Conservation (phyloP, 1,140 invertebrate genomes). For the Paraescarpia echinospica region DNA sequence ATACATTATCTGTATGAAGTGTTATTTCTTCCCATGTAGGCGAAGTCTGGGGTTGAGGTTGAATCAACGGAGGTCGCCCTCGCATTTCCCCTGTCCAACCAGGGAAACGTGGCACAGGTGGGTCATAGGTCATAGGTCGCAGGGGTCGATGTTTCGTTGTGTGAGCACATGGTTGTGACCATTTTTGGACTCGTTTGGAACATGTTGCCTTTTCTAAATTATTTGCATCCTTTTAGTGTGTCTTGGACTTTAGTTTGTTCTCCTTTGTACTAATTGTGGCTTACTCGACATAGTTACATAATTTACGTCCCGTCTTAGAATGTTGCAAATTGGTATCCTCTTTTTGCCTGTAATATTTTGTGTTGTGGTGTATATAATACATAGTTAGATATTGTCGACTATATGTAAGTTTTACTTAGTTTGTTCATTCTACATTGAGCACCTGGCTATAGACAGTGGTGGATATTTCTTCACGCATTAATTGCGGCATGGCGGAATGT, state of each 20-base stretch:
- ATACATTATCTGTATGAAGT: neutral
- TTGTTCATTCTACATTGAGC: no score
- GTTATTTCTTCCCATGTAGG: constrained; percentile 32
- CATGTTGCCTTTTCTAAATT: neutral
- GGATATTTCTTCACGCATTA: no score
- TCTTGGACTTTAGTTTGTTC: no score
- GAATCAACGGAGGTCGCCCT: constrained; percentile 56
- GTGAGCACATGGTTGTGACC: neutral
- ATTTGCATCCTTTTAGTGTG: neutral
- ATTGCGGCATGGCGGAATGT: no score
- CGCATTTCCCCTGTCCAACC: constrained; percentile 44
- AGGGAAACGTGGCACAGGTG: neutral
- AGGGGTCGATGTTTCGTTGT: neutral
- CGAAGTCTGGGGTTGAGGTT: constrained; percentile 53
- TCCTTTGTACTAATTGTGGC: neutral
- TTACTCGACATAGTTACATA: neutral
- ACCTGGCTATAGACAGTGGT: no score
- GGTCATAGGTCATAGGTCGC: neutral
- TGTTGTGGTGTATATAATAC: neutral
- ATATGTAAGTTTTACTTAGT: no score
- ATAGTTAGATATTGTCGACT: neutral
- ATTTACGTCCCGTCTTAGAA: neutral
- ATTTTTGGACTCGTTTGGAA: neutral
- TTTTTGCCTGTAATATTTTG: neutral
- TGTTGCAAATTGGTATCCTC: neutral